Evolutionary conservation across 2,888 invertebrate genomes (phyloP).

Genomic region (Cataglyphis rosenhaueri): DNA sequence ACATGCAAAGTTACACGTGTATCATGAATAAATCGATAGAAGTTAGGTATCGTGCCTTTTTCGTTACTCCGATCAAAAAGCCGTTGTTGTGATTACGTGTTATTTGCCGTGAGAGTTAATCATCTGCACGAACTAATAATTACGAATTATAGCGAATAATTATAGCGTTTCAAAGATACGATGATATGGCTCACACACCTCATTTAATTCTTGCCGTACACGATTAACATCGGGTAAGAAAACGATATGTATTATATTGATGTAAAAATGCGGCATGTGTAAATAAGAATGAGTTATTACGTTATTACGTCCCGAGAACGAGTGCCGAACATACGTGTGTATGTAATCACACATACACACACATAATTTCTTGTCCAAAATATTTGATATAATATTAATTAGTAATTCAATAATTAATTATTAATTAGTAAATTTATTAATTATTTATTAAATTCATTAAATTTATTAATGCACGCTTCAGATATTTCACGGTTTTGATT

Average conservation of each 20-base stretch:
- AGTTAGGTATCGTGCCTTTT: neutral
- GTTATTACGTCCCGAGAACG: neutral
- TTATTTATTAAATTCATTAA: too few relatives aligned
- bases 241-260: neutral
- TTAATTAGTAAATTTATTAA: too few relatives aligned
- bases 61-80: neutral
- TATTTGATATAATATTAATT: constrained; percentile 1
- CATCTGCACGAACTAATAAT: neutral
- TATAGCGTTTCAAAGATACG: neutral
- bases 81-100: neutral
- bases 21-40: neutral
- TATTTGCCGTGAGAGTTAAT: neutral
- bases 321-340: neutral
- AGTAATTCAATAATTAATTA: neutral
- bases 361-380: neutral
- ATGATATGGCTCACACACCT: neutral
- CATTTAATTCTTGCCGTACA: neutral
- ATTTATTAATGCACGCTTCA: neutral
- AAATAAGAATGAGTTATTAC: neutral
- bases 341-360: neutral
- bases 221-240: neutral
- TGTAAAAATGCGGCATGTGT: too few relatives aligned
- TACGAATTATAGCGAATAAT: neutral
- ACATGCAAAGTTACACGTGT: neutral
- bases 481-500: neutral